A percentile compares a stretch with the other conserved stretches of the same genome.
Conservation (phyloP, 1,140 invertebrate genomes). For the Paracyclopina nana region DNA sequence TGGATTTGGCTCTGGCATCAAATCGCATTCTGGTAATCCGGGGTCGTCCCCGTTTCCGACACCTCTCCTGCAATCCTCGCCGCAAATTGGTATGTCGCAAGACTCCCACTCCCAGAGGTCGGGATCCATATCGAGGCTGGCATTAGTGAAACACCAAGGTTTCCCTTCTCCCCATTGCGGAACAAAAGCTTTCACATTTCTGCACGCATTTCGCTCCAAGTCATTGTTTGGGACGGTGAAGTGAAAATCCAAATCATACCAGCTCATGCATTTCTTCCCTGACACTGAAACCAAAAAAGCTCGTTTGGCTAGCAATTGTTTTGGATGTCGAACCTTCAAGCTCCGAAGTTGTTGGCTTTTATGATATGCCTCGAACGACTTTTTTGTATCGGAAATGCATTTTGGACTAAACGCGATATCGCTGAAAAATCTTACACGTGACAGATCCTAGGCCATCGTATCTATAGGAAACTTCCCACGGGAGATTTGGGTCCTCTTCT, state of each 20-base stretch:
- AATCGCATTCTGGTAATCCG: conserved; percentile 16
- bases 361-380: no score
- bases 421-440: not conserved
- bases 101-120: conserved; percentile 19
- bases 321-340: no score
- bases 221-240: not conserved
- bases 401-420: no score
- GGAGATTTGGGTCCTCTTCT: not conserved
- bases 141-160: conserved; percentile 1
- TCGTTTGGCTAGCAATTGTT: no score
- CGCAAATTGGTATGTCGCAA: conserved; percentile 17
- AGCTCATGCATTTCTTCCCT: not conserved
- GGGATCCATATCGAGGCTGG: conserved; percentile 1
- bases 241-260: not conserved
- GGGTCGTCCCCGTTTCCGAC: conserved; percentile 13
- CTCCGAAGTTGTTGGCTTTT: no score
- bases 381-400: no score
- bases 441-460: not conserved
- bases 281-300: not conserved
- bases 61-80: conserved; percentile 15
- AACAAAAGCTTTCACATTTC: not conserved
- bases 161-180: not conserved
- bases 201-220: conserved; percentile 1
- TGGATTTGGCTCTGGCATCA: conserved; percentile 15
- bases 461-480: conserved; percentile 1